These are phyloP conservation scores for Adelphocoris suturalis DNA, from an alignment of 2,888 invertebrate genomes.

Conservation along the genomic window DNA sequence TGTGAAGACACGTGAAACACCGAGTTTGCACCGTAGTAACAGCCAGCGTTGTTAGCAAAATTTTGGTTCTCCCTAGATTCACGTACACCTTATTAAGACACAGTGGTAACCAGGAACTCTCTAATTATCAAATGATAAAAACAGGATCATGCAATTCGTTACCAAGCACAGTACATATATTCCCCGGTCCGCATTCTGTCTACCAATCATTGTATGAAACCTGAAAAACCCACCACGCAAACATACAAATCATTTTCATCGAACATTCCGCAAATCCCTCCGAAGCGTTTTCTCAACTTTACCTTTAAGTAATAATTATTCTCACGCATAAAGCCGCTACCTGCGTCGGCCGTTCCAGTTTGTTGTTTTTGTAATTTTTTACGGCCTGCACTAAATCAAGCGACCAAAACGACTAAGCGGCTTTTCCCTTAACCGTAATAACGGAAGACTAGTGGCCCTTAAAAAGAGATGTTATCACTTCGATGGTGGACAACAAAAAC, in stretches of 20 bases:
- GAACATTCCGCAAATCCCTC: background rate
- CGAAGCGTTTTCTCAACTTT: background rate
- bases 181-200: too few relatives aligned
- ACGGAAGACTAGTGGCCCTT: slow-evolving; percentile 22
- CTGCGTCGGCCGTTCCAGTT: background rate
- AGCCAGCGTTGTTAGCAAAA: too few relatives aligned
- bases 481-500: background rate
- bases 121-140: too few relatives aligned
- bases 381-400: slow-evolving; percentile 23
- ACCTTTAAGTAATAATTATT: background rate
- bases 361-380: background rate
- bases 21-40: too few relatives aligned
- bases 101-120: too few relatives aligned
- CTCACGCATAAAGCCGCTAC: background rate
- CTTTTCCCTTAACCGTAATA: slow-evolving; percentile 27
- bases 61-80: too few relatives aligned
- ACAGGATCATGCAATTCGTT: too few relatives aligned
- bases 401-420: slow-evolving; percentile 31
- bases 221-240: background rate
- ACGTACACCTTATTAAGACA: too few relatives aligned
- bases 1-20: too few relatives aligned
- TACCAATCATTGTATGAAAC: background rate
- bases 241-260: background rate
- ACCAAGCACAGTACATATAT: too few relatives aligned
- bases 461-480: slow-evolving; percentile 15